Evolutionary conservation across 2,888 invertebrate species (phyloP).

Genomic region (Agrotis ipsilon): DNA sequence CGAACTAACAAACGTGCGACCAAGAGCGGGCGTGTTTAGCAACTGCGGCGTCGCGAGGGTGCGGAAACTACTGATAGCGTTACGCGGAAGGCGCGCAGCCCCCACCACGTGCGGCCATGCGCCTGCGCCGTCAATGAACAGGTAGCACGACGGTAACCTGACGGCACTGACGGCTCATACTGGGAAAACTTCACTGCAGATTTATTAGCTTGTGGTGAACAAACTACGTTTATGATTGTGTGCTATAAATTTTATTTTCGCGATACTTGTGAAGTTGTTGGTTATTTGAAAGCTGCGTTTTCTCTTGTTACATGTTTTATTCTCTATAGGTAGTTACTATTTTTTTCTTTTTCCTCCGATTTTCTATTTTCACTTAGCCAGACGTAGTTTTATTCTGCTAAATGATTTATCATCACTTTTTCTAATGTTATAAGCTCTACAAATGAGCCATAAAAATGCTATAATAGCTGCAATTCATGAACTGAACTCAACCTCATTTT

Average conservation of each 20-base stretch:
- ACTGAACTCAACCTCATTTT: background rate
- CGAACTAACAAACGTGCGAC: constrained; percentile 77
- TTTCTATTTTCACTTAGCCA: constrained; percentile 23
- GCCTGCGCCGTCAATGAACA: constrained; percentile 82
- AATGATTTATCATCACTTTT: background rate
- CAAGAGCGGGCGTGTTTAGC: constrained; percentile 89
- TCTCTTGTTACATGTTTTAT: constrained; percentile 2
- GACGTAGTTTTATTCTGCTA: background rate
- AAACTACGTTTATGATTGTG: constrained; percentile 49
- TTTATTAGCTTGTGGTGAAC: constrained; percentile 61
- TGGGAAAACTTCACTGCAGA: constrained; percentile 68
- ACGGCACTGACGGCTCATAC: constrained; percentile 74
- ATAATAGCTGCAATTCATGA: background rate
- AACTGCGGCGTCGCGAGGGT: constrained; percentile 88
- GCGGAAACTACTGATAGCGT: constrained; percentile 90
- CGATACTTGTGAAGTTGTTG: constrained; percentile 1
- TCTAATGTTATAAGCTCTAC: background rate
- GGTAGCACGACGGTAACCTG: constrained; percentile 85
- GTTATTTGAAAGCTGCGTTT: constrained; percentile 37
- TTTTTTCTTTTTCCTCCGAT: background rate
- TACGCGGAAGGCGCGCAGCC: constrained; percentile 89
- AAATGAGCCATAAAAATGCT: too few species aligned
- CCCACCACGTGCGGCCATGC: constrained; percentile 85
- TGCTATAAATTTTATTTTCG: constrained; percentile 40
- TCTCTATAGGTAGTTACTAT: background rate